phyloP scores from a whole-genome alignment of 2,113 vertebrate genomes.

The Loxodonta africana region DNA sequence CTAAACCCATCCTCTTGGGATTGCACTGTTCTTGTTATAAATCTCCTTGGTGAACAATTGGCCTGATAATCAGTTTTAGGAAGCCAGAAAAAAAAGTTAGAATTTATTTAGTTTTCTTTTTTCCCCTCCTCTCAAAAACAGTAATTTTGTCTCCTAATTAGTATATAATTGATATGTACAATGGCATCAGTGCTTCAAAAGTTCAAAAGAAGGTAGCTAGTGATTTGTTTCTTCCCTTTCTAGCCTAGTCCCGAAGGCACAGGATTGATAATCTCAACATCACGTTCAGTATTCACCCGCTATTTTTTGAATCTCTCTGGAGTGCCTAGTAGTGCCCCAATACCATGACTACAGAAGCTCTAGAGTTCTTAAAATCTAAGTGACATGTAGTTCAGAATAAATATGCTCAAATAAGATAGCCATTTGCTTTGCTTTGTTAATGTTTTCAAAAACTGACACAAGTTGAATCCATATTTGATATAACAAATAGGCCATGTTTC shows the following conservation, averaged over 20 bases:
- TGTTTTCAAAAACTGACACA: neutral
- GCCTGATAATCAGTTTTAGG: conserved; percentile 25
- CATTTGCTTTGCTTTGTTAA: conserved; percentile 40
- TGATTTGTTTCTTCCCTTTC: conserved; percentile 7
- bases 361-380: neutral
- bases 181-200: neutral
- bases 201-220: neutral
- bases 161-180: neutral
- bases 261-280: neutral
- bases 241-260: neutral
- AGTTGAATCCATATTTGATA: neutral
- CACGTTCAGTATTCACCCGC: neutral
- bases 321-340: neutral
- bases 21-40: conserved; percentile 52
- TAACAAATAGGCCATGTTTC: neutral
- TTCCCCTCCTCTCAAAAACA: neutral
- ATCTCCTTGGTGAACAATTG: conserved; percentile 59
- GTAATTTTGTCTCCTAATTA: neutral
- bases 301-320: neutral
- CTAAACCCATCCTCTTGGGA: conserved; percentile 53
- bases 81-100: conserved; percentile 28
- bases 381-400: conserved; percentile 29
- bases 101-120: conserved; percentile 18
- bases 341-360: neutral
- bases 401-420: neutral